Percentiles rank a stretch among this genome's conserved stretches.
Conservation (phyloP, 2,113 vertebrate genomes). For the Amphiprion ocellaris region DNA sequence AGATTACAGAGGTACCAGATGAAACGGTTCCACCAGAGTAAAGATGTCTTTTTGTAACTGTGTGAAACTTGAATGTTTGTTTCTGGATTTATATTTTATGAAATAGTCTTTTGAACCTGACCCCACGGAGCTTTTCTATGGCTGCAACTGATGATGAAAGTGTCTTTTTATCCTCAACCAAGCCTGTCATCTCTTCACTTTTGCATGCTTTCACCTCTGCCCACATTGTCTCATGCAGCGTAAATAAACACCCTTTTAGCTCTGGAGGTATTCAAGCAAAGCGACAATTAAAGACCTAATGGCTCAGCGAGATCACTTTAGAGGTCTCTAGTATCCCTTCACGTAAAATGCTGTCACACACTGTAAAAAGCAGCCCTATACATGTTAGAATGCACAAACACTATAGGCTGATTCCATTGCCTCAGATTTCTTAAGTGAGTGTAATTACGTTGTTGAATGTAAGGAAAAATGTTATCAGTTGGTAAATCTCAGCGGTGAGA, state of each 20-base stretch:
- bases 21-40: background rate
- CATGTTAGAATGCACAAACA: conserved; percentile 13
- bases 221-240: conserved; percentile 13
- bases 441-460: background rate
- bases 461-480: background rate
- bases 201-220: background rate
- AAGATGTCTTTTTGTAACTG: background rate
- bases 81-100: background rate
- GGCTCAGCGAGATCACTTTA: conserved; percentile 21
- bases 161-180: rapidly evolving
- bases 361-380: background rate
- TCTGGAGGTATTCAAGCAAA: conserved; percentile 16
- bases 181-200: background rate
- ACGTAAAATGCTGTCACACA: background rate
- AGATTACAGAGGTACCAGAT: conserved; percentile 1
- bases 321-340: conserved; percentile 1
- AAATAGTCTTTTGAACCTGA: background rate
- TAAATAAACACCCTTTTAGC: conserved; percentile 35
- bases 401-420: conserved; percentile 9
- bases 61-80: background rate
- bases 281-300: conserved; percentile 19
- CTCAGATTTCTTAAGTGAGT: conserved; percentile 1
- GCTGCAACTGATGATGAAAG: background rate
- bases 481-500: conserved; percentile 26
- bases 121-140: background rate